Percentiles rank a stretch among this genome's conserved stretches.
Evolutionary conservation across 1,140 invertebrate genomes (phyloP).

Genomic region (Drosophila ficusphila): DNA sequence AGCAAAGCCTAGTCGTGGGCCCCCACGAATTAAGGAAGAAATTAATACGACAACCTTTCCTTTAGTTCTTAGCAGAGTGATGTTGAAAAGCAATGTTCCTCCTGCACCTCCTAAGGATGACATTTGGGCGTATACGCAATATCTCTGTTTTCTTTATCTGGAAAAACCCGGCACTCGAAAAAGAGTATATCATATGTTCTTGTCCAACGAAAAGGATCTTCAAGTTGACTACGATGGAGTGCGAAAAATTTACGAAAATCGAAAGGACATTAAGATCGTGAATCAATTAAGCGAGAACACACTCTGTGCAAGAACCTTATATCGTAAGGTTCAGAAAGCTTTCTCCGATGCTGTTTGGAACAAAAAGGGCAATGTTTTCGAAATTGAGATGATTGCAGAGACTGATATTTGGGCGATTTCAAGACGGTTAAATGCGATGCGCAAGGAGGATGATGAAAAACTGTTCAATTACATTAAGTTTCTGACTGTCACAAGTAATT

Average conservation of each 20-base stretch:
- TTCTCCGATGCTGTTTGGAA: slow-evolving; percentile 34
- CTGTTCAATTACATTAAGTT: slow-evolving; percentile 23
- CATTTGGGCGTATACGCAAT: background rate
- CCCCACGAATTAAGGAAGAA: background rate
- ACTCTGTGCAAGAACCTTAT: slow-evolving; percentile 13
- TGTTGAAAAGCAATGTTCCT: background rate
- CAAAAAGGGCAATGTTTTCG: slow-evolving; percentile 32
- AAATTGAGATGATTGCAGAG: background rate
- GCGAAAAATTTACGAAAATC: slow-evolving; percentile 5
- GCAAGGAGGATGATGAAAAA: background rate
- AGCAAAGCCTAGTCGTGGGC: background rate
- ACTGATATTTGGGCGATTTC: background rate
- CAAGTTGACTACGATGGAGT: slow-evolving; percentile 3
- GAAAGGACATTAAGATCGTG: background rate
- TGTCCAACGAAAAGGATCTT: background rate
- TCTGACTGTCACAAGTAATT: background rate
- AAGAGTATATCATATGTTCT: slow-evolving; percentile 36
- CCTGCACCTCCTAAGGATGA: background rate
- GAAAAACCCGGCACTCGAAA: slow-evolving; percentile 1
- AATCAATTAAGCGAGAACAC: slow-evolving; percentile 12
- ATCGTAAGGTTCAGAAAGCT: background rate
- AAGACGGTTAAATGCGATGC: background rate
- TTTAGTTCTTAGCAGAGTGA: background rate
- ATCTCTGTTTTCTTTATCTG: slow-evolving; percentile 19
- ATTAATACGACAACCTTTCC: background rate